Percentiles rank a stretch among this genome's conserved stretches.
Evolutionary conservation across 2,888 invertebrate genomes (phyloP).

Genomic region (Idaea biselata): DNA sequence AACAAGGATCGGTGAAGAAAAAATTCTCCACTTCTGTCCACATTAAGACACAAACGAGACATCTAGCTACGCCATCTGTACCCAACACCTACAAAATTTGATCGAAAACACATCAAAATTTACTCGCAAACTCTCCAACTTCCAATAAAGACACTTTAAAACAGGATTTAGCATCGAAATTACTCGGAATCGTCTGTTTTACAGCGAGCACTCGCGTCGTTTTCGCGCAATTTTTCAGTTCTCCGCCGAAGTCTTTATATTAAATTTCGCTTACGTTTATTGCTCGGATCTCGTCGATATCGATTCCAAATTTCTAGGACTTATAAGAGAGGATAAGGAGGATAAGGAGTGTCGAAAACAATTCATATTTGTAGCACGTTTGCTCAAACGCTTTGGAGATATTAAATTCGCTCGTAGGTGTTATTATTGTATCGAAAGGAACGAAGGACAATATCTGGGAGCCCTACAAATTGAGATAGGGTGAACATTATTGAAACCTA

Average conservation of each 20-base stretch:
- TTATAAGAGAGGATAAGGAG: background rate
- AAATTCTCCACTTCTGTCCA: no score
- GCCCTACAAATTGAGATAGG: background rate
- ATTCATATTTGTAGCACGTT: conserved; percentile 16
- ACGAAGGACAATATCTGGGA: background rate
- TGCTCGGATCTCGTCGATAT: conserved; percentile 1
- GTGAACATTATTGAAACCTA: background rate
- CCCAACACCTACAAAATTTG: background rate
- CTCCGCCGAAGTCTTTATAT: background rate
- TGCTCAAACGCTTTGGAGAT: conserved; percentile 15
- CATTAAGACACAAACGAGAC: no score
- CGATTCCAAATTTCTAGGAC: conserved; percentile 3
- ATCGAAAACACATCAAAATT: background rate
- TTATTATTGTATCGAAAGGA: conserved; percentile 1
- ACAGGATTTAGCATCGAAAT: background rate
- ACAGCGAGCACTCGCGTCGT: background rate
- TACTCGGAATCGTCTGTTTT: background rate
- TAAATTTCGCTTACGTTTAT: conserved; percentile 6
- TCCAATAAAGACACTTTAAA: background rate
- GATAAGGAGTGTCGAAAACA: background rate
- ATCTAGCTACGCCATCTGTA: background rate
- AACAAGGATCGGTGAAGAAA: no score
- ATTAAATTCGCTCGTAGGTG: conserved; percentile 16
- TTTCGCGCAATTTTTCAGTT: background rate
- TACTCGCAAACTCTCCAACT: background rate